Evolutionary conservation across 30 jellyfish, hydroid and myxozoan genomes (phyloP).

Genomic region (Hydractinia symbiolongicarpus): DNA sequence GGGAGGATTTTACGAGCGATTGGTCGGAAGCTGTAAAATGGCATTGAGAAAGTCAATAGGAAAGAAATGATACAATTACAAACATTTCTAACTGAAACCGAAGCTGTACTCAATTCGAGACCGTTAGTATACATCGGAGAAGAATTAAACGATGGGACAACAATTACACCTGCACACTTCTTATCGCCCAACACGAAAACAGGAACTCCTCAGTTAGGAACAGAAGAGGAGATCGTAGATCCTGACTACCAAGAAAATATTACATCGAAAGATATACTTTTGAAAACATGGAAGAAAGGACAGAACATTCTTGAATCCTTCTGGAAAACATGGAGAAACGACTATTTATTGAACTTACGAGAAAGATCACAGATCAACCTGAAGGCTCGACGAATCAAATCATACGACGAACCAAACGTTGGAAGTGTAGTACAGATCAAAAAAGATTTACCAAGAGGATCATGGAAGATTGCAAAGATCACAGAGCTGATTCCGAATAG

Average conservation of each 20-base stretch:
- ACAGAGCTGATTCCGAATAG: too few species aligned
- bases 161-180: constrained; percentile 13
- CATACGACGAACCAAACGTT: neutral
- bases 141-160: constrained; percentile 12
- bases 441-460: constrained; percentile 33
- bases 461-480: constrained; percentile 29
- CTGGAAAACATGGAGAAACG: constrained; percentile 34
- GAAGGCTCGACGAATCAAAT: constrained; percentile 13
- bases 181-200: constrained; percentile 30
- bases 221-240: neutral
- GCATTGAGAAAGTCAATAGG: neutral
- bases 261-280: constrained; percentile 29
- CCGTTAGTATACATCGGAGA: constrained; percentile 14
- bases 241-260: constrained; percentile 21
- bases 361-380: neutral
- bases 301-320: constrained; percentile 16
- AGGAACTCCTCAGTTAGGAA: constrained; percentile 14
- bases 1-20: too few species aligned
- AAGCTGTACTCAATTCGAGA: constrained; percentile 13
- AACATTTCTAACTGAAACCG: constrained; percentile 16
- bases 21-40: too few species aligned
- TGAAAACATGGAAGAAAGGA: constrained; percentile 22
- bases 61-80: constrained; percentile 11
- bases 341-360: constrained; percentile 25
- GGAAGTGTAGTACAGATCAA: neutral